Base-by-base conservation (phyloP, 2,888 invertebrate species). In the Brenthis ino region DNA sequence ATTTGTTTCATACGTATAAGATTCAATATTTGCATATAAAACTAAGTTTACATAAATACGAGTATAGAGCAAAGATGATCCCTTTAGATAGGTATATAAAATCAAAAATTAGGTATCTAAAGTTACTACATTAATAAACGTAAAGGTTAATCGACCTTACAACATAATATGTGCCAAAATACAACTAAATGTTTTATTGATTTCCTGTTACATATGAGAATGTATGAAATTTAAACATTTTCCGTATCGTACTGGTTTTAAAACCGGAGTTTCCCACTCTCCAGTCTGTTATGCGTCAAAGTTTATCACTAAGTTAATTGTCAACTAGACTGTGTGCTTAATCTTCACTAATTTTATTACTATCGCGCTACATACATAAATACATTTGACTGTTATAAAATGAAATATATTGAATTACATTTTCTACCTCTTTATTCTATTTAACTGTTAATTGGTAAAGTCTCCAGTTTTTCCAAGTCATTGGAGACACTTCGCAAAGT, bases 401-500 rank as follows among this genome's bases (percentile, higher is more conserved):
- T 14, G 4, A 28, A 14, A 14, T 8, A 14, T 50, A 50, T 24
- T 60, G 28, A 24, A 60, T 28, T n/a, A 28, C n/a, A 12, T 80
- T 79, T 79, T 75, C 80, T 77, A 77, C 79, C 76, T 75, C 77
- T 76, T 76, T 80, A 76, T 78, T 81, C 78, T 76, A 79, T 83
- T 86, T 82, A 84, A 83, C 55, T 66, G 58, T 83, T 87, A 87
- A 88, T 88, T 87, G 85, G 86, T 82, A 82, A 85, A 85, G 84
- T 84, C 82, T 77, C 74, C 83, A 84, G 86, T 88, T 90, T 89
- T 90, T 89, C 88, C 89, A 84, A 90, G 90, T 88, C 88, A 88
- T 86, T 83, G 85, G 82, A 80, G 86, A 85, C 82, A 85, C 83
- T 79, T 80, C 76, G 80, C 74, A 77, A 88, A 88, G 85, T 89